Base-by-base conservation (phyloP, 2,113 vertebrate genomes). In the Hydrolagus affinis region DNA sequence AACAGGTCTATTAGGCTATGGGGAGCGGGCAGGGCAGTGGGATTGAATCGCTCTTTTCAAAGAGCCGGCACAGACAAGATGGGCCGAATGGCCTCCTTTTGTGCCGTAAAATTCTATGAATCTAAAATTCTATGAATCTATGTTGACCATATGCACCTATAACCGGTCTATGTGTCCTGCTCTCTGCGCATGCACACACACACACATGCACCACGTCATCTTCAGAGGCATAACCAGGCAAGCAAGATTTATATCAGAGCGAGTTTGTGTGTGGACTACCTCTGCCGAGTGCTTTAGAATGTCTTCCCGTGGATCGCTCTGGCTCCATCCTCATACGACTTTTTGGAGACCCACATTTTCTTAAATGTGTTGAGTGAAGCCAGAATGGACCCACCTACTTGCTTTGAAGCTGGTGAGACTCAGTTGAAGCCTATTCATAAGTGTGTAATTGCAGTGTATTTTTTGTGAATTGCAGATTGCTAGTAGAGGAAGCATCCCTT, bases 311-410 rank as follows among this genome's bases (percentile, higher is more conserved):
- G 93, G 92, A 95, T 95, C 88, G 94, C 95, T 87, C 95, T 91
- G 90, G 94, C 91, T 86, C 95, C 94, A 0, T 95, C 95, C 89
- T 95, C 95, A 0, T 95, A 95, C 85, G 95, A 94, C 88, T 95
- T 95, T 91, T 95, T 95, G 0, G 94, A 95, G 89, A 94, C 92
- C 95, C 95, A 95, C 94, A 95, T 95, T 92, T 95, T 95, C 93
- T 95, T 95, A 90, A 95, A 95, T 88, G 94, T 95, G 88, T 95
- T 94, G 91, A 95, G 87, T 17, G 95, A 95, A 86, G 95, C 94
- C 80, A 95, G 91, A 88, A 95, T 95, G n/a, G 95, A 95, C 80
- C 95, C 95, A 28, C 95, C n/a, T n/a, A n/a, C n/a, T n/a, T n/a
- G n/a, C n/a, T n/a, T 44, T 44, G 44, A 44, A 44, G 44, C 44